phyloP scores from a whole-genome alignment of 2,797 vertebrate genomes.

The Alca torda region DNA sequence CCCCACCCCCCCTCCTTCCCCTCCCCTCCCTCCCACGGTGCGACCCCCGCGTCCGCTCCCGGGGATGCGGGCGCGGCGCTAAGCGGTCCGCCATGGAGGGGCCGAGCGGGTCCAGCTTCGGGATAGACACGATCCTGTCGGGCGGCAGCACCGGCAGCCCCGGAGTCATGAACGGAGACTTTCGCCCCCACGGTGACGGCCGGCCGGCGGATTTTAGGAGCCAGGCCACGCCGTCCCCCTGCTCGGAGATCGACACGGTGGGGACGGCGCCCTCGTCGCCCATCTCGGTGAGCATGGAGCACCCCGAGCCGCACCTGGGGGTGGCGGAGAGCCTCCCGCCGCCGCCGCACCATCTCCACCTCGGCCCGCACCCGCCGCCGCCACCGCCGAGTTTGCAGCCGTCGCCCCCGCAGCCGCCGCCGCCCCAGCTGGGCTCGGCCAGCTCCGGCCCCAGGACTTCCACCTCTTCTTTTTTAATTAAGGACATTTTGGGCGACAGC shows the following conservation, averaged over 20 bases:
- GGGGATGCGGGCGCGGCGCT: constrained; percentile 83
- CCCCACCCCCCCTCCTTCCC: not conserved
- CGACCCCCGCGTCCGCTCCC: not conserved
- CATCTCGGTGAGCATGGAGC: constrained; percentile 94
- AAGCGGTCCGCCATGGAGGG: constrained; percentile 88
- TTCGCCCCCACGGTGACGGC: constrained; percentile 84
- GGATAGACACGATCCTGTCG: constrained; percentile 98
- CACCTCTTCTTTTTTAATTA: constrained; percentile 97
- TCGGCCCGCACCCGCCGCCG: constrained; percentile 76
- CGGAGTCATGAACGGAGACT: constrained; percentile 92
- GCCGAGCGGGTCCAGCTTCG: constrained; percentile 95
- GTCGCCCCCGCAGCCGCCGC: constrained; percentile 64
- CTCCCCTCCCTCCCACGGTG: not conserved
- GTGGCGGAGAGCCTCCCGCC: constrained; percentile 86
- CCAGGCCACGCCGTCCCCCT: constrained; percentile 91
- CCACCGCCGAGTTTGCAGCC: constrained; percentile 76
- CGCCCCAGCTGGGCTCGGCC: constrained; percentile 81
- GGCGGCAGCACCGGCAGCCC: constrained; percentile 86
- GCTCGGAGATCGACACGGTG: constrained; percentile 96
- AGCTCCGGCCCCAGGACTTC: constrained; percentile 90
- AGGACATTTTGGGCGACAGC: constrained; percentile 98
- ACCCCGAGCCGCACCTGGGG: constrained; percentile 85
- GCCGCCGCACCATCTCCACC: constrained; percentile 82
- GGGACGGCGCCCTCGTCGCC: constrained; percentile 94
- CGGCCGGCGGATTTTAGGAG: constrained; percentile 89